phyloP scores from a whole-genome alignment of 2,797 vertebrate genomes.

The Rhinella marina region DNA sequence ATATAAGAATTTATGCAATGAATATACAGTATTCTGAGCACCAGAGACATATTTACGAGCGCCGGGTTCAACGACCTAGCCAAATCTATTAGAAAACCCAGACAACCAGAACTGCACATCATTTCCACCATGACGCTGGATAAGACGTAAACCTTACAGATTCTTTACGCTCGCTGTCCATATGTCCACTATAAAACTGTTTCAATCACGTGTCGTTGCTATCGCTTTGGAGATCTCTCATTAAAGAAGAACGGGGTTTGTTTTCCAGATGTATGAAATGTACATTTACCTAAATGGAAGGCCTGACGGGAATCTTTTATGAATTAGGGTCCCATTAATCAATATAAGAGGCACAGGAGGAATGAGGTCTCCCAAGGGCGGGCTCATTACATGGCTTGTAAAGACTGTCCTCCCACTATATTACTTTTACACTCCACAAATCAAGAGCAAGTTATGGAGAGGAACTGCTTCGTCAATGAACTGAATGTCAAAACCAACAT shows the following conservation, averaged over 20 bases:
- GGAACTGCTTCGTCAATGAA: slow-evolving; percentile 65
- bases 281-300: slow-evolving; percentile 81
- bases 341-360: slow-evolving; percentile 80
- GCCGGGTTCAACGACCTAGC: no score
- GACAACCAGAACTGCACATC: not conserved
- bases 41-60: not conserved
- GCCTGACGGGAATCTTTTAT: slow-evolving; percentile 80
- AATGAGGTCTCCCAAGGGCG: slow-evolving; percentile 77
- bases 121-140: not conserved
- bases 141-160: not conserved
- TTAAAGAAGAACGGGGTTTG: slow-evolving; percentile 61
- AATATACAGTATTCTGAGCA: not conserved
- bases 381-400: slow-evolving; percentile 82
- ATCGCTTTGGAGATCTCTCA: slow-evolving; percentile 20
- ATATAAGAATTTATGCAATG: not conserved
- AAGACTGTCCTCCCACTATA: slow-evolving; percentile 81
- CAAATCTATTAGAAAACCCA: not conserved
- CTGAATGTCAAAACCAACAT: slow-evolving; percentile 4
- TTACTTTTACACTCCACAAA: slow-evolving; percentile 82
- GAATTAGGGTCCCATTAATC: slow-evolving; percentile 86
- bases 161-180: not conserved
- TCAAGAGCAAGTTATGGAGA: slow-evolving; percentile 78
- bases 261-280: slow-evolving; percentile 70
- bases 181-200: not conserved
- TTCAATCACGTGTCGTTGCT: slow-evolving; percentile 20